phyloP scores from a whole-genome alignment of 2,888 invertebrate genomes.

The Ormia ochracea region DNA sequence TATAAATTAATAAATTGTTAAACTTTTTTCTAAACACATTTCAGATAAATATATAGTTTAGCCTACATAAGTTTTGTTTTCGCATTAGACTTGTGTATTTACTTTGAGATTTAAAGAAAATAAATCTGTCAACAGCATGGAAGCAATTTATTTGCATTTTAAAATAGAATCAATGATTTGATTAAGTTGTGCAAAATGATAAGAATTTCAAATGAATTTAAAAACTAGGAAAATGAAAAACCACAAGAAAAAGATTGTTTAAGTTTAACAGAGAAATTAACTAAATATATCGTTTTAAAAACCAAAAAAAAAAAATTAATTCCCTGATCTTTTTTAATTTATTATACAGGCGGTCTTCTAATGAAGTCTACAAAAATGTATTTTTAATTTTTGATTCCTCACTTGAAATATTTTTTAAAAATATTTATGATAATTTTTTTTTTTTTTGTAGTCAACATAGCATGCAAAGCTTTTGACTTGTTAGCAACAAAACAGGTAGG shows the following conservation, averaged over 20 bases:
- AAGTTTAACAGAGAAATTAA: neutral
- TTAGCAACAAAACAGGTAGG: no score
- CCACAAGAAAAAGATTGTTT: neutral
- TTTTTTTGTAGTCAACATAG: no score
- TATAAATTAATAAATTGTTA: constrained; percentile 20
- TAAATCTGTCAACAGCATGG: constrained; percentile 31
- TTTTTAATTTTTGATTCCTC: no score
- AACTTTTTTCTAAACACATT: constrained; percentile 3
- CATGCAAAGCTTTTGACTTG: no score
- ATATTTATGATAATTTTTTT: no score
- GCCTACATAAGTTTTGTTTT: constrained; percentile 21
- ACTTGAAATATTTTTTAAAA: no score
- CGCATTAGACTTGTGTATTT: neutral
- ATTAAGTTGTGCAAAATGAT: neutral
- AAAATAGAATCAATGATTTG: neutral
- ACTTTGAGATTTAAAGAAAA: neutral
- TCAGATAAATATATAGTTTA: constrained; percentile 38
- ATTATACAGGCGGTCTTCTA: no score
- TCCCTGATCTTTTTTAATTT: no score
- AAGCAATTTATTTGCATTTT: constrained; percentile 12
- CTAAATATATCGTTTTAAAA: neutral
- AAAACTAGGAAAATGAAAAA: neutral
- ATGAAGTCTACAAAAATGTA: no score
- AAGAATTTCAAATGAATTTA: neutral
- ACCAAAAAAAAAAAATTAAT: no score